Conservation (phyloP, 2,888 invertebrate genomes). For the Parapristionchus giblindavisi region DNA sequence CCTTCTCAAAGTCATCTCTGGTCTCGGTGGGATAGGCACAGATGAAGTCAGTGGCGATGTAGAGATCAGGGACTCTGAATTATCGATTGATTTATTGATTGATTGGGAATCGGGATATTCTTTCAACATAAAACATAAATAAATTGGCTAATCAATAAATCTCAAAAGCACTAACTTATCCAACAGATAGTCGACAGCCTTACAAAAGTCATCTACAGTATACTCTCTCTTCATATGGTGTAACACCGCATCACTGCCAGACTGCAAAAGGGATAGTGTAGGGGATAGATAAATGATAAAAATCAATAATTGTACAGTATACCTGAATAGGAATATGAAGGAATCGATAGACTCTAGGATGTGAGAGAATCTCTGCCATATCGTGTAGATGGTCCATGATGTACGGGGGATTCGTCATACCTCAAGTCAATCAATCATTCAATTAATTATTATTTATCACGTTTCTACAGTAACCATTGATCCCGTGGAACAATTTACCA, state of each 20-base stretch:
- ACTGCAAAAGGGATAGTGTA: constrained; percentile 75
- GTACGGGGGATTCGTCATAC: constrained; percentile 93
- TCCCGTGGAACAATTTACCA: too few species aligned
- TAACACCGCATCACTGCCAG: constrained; percentile 92
- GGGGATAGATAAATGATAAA: too few species aligned
- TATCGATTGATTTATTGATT: neutral
- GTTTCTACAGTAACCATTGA: too few species aligned
- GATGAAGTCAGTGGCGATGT: constrained; percentile 96
- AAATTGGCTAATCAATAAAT: neutral
- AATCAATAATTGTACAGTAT: neutral
- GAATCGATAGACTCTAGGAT: constrained; percentile 91
- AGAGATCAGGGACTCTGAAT: constrained; percentile 84
- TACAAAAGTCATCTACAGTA: constrained; percentile 85
- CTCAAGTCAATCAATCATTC: too few species aligned
- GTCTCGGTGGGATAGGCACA: constrained; percentile 98
- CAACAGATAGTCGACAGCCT: constrained; percentile 85
- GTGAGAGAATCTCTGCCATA: constrained; percentile 78
- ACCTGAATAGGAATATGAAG: constrained; percentile 87
- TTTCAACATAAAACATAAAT: too few species aligned
- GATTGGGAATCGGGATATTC: too few species aligned
- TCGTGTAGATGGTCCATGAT: constrained; percentile 85
- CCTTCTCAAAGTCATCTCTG: constrained; percentile 84
- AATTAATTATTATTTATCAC: too few species aligned
- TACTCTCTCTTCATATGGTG: constrained; percentile 97
- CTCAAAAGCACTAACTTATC: constrained; percentile 74